phyloP scores from a whole-genome alignment of 2,888 invertebrate species.

The Polia nebulosa region DNA sequence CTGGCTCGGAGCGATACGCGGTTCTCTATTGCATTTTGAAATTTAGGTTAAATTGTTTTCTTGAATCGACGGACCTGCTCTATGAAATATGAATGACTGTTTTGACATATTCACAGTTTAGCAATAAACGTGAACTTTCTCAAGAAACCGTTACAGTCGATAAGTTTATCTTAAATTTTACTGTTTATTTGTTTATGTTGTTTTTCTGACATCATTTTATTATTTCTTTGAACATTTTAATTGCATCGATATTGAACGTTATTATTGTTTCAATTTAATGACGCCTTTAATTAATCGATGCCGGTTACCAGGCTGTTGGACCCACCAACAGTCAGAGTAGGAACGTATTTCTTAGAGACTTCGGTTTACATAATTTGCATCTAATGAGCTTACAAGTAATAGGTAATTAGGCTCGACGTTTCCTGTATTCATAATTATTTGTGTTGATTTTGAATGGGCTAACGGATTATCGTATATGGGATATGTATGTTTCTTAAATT shows the following conservation, averaged over 20 bases:
- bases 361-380: constrained; percentile 1
- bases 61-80: constrained; percentile 25
- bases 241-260: constrained; percentile 50
- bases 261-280: constrained; percentile 49
- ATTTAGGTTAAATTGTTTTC: constrained; percentile 80
- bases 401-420: constrained; percentile 6
- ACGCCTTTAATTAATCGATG: constrained; percentile 44
- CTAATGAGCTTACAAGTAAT: not conserved
- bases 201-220: constrained; percentile 67
- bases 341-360: constrained; percentile 1
- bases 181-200: constrained; percentile 55
- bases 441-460: not conserved
- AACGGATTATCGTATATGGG: not conserved
- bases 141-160: constrained; percentile 13
- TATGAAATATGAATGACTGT: constrained; percentile 42
- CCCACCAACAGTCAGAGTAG: constrained; percentile 11
- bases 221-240: constrained; percentile 58
- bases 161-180: constrained; percentile 52
- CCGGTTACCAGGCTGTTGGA: constrained; percentile 8
- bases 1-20: constrained; percentile 78
- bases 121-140: constrained; percentile 34
- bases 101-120: constrained; percentile 1
- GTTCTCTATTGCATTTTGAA: constrained; percentile 73
- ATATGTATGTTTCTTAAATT: not conserved
- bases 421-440: not conserved